Conservation (phyloP, 2,113 vertebrate genomes). For the Nannospalax galili region DNA sequence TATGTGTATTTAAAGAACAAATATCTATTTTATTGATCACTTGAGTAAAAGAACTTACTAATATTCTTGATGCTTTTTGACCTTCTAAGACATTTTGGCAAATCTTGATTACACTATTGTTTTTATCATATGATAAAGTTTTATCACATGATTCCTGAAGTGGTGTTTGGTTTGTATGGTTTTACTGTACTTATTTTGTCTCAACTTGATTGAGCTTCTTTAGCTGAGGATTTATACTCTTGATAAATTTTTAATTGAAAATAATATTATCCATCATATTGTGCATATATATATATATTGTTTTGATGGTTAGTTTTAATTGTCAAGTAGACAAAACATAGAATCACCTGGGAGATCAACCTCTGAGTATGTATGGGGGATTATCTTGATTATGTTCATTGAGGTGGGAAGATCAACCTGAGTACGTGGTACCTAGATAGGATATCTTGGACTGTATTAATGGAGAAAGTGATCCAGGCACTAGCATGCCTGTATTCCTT, state of each 20-base stretch:
- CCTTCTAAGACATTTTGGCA: background rate
- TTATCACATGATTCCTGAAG: background rate
- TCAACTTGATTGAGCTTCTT: background rate
- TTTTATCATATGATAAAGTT: background rate
- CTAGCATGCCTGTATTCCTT: background rate
- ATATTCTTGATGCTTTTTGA: background rate
- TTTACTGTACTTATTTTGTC: background rate
- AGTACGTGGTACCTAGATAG: background rate
- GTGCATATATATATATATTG: background rate
- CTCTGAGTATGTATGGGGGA: background rate
- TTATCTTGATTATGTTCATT: background rate
- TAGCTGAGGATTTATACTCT: background rate
- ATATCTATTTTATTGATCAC: too few relatives aligned
- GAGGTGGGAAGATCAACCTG: background rate
- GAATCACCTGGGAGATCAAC: background rate
- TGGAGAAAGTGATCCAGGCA: background rate
- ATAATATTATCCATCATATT: background rate
- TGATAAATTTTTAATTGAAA: background rate
- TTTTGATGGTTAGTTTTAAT: background rate
- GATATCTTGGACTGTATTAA: background rate
- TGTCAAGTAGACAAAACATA: background rate
- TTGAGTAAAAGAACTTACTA: background rate
- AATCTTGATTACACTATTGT: background rate
- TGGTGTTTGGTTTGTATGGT: background rate
- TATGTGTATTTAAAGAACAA: background rate